phyloP scores from a whole-genome alignment of 2,113 vertebrate species.

The Stomatorhinus ivindoensis region DNA sequence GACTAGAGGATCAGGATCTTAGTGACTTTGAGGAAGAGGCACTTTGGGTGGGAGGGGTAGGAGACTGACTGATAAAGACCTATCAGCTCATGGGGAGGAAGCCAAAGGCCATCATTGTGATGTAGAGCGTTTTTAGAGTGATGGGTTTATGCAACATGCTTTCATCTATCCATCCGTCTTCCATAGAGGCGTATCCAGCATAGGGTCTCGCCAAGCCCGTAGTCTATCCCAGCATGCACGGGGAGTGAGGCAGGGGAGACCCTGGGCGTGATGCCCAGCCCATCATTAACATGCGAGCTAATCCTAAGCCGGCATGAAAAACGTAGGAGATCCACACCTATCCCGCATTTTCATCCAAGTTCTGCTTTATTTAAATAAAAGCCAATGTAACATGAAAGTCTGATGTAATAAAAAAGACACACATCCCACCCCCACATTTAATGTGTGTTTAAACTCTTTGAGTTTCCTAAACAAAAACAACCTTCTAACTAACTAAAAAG shows the following conservation, averaged over 20 bases:
- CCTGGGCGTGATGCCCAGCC: background rate
- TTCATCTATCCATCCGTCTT: background rate
- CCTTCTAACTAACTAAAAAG: slow-evolving; percentile 18
- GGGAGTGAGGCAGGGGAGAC: background rate
- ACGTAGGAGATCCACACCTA: background rate
- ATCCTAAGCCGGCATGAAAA: background rate
- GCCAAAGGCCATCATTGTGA: background rate
- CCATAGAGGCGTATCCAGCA: background rate
- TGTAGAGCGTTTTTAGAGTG: background rate
- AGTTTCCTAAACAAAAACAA: slow-evolving; percentile 22
- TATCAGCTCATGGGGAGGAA: background rate
- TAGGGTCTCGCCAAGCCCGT: background rate
- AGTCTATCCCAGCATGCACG: background rate
- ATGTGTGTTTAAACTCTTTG: slow-evolving; percentile 47
- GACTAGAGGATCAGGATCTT: background rate
- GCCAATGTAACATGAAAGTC: background rate
- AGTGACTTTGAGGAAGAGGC: background rate
- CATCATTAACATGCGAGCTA: background rate
- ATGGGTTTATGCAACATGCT: background rate
- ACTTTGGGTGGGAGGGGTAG: background rate
- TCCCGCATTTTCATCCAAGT: background rate
- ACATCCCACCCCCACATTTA: background rate
- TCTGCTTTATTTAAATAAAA: background rate
- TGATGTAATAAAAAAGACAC: background rate
- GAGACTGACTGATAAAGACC: background rate